Conservation (phyloP, 2,888 invertebrate genomes). For the Stegophylla sp. region DNA sequence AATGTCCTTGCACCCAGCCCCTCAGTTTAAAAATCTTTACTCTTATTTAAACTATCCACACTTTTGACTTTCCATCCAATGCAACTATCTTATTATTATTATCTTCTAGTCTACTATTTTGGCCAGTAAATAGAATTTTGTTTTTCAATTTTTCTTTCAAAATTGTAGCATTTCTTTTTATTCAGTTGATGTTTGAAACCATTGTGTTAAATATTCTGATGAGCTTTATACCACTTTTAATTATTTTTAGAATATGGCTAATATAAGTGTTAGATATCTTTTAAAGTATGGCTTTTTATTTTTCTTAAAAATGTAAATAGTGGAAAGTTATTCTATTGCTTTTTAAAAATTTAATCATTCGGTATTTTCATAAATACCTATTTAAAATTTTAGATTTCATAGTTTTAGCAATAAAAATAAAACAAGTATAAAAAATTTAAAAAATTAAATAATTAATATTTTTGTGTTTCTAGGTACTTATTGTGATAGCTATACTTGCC, state of each 20-base stretch:
- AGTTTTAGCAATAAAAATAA: neutral
- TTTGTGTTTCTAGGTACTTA: constrained; percentile 39
- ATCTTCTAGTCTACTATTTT: too few relatives aligned
- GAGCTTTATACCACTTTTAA: constrained; percentile 6
- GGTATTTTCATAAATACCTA: neutral
- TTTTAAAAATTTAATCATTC: neutral
- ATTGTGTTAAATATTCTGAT: too few relatives aligned
- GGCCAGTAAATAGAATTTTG: neutral
- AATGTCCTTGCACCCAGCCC: too few relatives aligned
- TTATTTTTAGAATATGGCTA: neutral
- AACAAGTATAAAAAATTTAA: neutral
- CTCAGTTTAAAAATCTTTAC: too few relatives aligned
- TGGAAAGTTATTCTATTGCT: neutral
- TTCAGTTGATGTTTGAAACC: too few relatives aligned
- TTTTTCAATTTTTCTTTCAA: neutral
- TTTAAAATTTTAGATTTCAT: neutral
- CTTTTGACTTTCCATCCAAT: too few relatives aligned
- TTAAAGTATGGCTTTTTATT: neutral
- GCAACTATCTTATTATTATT: too few relatives aligned
- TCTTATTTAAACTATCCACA: too few relatives aligned
- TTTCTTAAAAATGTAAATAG: neutral
- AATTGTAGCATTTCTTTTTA: too few relatives aligned
- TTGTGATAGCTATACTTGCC: constrained; percentile 40
- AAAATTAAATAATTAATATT: constrained; percentile 9
- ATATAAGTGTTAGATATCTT: too few relatives aligned